Evolutionary conservation across 2,797 vertebrate genomes (phyloP), one percentile per base, ranked within the genome.

Genomic region (Lepus townsendii): DNA sequence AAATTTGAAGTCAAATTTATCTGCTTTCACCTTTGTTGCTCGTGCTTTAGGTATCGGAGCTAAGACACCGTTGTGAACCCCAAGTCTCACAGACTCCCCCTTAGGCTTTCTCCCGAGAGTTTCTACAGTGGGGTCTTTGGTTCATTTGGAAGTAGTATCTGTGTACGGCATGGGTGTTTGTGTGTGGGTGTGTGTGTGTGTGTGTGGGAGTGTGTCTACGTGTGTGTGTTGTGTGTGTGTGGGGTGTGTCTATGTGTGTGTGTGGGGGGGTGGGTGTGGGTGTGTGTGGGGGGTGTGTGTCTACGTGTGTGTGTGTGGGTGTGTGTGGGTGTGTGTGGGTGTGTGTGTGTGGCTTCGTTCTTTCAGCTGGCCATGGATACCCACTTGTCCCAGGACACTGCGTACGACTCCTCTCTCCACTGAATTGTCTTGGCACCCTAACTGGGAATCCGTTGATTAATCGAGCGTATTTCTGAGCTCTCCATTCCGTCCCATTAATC

Each of bases 401-500:
- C 42, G 42, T 47, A 1, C 42, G 42, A 8, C 42, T 47, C 42
- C 19, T 11, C 47, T 47, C 47, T 9, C 68, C 66, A 38, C 0
- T 73, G 65, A 78, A n/a, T 3, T n/a, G 7, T 72, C 76, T 35
- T 38, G n/a, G 47, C 54, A 57, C n/a, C 63, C 24, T 7, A 79
- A n/a, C 0, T 72, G 57, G 57, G 78, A 66, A 66, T 60, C 7
- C 17, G 8, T 0, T 20, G 65, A 69, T 0, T 4, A 6, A 8
- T 19, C 2, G 38, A 60, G 19, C 6, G 88, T 47, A n/a, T 16
- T 32, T 62, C 14, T 1, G 20, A 75, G 19, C 5, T 7, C 35
- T 47, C 26, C 5, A 13, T 24, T 52, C 54, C 11, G 3, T 52
- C 6, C 50, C 1, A 0, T 1, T 19, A 13, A 16, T 16, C 54